Percentiles rank a stretch among this genome's conserved stretches.
These are phyloP conservation scores for Prietella phreatophila DNA, from an alignment of 2,113 vertebrate species.

Conservation along the genomic window DNA sequence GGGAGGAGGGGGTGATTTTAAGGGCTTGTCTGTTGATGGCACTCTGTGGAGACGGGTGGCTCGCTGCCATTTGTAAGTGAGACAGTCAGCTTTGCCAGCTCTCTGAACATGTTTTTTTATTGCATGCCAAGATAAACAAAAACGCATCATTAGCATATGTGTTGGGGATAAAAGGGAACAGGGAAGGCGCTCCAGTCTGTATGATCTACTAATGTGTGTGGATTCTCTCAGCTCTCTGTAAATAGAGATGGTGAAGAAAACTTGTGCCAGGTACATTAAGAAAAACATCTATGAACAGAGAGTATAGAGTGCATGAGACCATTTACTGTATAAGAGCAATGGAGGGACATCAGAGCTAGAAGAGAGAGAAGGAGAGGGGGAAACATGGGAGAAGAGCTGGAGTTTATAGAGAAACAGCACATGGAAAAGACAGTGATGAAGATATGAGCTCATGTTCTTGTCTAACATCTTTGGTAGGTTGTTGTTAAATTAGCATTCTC, in stretches of 20 bases:
- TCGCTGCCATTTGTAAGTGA: conserved; percentile 19
- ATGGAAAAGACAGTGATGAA: background rate
- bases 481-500: background rate
- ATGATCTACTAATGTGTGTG: background rate
- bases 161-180: background rate
- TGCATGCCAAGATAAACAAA: conserved; percentile 1
- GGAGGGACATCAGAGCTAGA: background rate
- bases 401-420: conserved; percentile 10
- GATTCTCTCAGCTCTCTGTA: conserved; percentile 3
- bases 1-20: conserved; percentile 9
- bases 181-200: background rate
- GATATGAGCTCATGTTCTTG: background rate
- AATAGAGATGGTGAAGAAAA: background rate
- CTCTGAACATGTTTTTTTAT: conserved; percentile 26
- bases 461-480: background rate
- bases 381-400: conserved; percentile 7
- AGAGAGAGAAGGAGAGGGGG: background rate
- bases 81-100: conserved; percentile 8
- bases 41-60: conserved; percentile 15
- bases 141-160: conserved; percentile 21
- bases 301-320: conserved; percentile 18
- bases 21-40: conserved; percentile 14
- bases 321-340: conserved; percentile 22
- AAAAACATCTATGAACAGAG: background rate
- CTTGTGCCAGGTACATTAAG: background rate